Conservation (phyloP, 2,888 invertebrate species). For the Cryptocephalus moraei region DNA sequence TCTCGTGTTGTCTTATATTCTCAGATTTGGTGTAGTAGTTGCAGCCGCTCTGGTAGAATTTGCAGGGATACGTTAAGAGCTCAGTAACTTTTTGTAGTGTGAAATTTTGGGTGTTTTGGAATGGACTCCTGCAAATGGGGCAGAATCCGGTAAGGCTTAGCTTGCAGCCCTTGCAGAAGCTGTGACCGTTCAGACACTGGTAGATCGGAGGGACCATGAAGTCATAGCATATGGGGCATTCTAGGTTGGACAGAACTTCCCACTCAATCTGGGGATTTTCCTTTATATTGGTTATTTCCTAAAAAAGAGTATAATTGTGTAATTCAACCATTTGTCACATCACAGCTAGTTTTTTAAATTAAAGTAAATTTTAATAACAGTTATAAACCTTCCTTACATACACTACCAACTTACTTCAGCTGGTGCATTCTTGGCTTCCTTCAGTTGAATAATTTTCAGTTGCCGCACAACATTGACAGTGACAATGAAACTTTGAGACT, state of each 20-base stretch:
- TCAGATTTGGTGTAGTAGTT: constrained; percentile 12
- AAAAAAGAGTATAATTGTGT: neutral
- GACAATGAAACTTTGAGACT: constrained; percentile 13
- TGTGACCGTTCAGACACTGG: constrained; percentile 30
- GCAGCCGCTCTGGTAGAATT: constrained; percentile 23
- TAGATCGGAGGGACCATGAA: constrained; percentile 30
- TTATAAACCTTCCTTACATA: too few species aligned
- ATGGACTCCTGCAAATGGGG: constrained; percentile 23
- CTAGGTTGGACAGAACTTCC: constrained; percentile 19
- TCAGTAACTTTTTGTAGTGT: constrained; percentile 24
- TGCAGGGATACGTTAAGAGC: constrained; percentile 26
- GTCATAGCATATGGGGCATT: constrained; percentile 31
- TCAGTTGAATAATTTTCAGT: neutral
- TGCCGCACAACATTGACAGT: constrained; percentile 10
- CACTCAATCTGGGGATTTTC: constrained; percentile 11
- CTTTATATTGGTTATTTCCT: neutral
- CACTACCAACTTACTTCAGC: too few species aligned
- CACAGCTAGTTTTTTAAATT: too few species aligned
- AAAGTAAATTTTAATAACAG: too few species aligned
- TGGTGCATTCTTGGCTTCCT: neutral
- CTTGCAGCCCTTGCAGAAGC: constrained; percentile 24
- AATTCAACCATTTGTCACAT: too few species aligned
- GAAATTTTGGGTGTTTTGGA: constrained; percentile 26
- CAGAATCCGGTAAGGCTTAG: constrained; percentile 14
- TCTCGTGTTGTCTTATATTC: constrained; percentile 18